Conservation (phyloP, 2,113 vertebrate species). For the Genyomyrus donnyi region DNA sequence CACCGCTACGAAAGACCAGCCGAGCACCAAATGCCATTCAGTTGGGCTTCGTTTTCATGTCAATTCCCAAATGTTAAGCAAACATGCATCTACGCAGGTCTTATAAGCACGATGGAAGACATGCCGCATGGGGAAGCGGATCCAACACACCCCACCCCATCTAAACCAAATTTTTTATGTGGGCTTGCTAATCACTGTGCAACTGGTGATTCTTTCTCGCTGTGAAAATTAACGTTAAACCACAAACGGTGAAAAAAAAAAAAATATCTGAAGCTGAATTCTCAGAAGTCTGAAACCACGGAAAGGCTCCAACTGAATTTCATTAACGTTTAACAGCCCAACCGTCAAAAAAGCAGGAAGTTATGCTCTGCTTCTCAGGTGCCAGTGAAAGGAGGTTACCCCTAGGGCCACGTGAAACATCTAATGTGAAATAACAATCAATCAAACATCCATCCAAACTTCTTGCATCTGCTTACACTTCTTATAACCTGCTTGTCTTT, state of each 20-base stretch:
- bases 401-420: neutral
- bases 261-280: slow-evolving; percentile 41
- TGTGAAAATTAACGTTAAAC: slow-evolving; percentile 48
- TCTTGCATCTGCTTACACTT: neutral
- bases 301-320: slow-evolving; percentile 35
- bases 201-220: slow-evolving; percentile 37
- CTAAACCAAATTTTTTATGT: neutral
- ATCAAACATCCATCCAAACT: neutral
- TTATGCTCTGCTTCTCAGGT: slow-evolving; percentile 42
- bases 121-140: neutral
- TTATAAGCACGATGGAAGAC: neutral
- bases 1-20: slow-evolving; percentile 36
- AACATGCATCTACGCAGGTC: neutral
- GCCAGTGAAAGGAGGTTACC: slow-evolving; percentile 17
- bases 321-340: slow-evolving; percentile 59
- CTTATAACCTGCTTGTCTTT: neutral
- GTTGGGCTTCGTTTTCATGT: slow-evolving; percentile 6
- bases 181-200: slow-evolving; percentile 1
- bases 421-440: neutral
- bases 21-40: neutral
- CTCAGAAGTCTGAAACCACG: slow-evolving; percentile 51
- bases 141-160: neutral
- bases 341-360: slow-evolving; percentile 40
- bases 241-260: slow-evolving; percentile 51
- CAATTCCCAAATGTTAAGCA: neutral